A percentile compares a stretch with the other conserved stretches of the same genome.
Evolutionary conservation across 92 coral and sea anemone species (phyloP).

Genomic region (Bergia sp.): DNA sequence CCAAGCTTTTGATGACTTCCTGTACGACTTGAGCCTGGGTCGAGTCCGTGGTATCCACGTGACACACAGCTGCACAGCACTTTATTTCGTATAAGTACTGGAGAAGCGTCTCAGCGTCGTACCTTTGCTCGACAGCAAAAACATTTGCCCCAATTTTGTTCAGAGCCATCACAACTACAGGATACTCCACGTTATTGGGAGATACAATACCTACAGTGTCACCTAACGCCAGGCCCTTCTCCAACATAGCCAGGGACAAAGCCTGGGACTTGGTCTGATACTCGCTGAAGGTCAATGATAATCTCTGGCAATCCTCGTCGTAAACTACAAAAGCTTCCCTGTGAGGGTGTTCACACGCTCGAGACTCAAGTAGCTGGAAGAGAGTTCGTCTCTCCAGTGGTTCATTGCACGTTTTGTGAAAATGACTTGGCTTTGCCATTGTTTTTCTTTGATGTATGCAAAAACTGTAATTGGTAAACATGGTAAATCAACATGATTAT

Average conservation of each 20-base stretch:
- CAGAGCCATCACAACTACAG: conserved; percentile 16
- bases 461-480: neutral
- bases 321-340: conserved; percentile 23
- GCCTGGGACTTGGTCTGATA: conserved; percentile 31
- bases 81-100: neutral
- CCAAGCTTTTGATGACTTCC: neutral
- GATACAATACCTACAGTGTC: conserved; percentile 11
- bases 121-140: conserved; percentile 2
- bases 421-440: neutral
- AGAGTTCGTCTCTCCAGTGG: neutral
- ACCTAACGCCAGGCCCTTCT: conserved; percentile 8
- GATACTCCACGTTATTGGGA: conserved; percentile 12
- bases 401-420: neutral
- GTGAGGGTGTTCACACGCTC: neutral
- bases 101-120: neutral
- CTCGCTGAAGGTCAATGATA: conserved; percentile 8
- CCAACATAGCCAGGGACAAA: conserved; percentile 15
- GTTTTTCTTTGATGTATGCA: neutral
- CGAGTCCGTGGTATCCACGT: neutral
- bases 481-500: neutral
- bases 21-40: neutral
- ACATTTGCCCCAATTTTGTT: conserved; percentile 12
- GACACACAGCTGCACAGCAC: neutral
- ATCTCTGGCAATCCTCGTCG: conserved; percentile 6
- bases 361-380: neutral